These are phyloP conservation scores for Rhea americana DNA, from an alignment of 2,113 vertebrate genomes.

Conservation along the genomic window DNA sequence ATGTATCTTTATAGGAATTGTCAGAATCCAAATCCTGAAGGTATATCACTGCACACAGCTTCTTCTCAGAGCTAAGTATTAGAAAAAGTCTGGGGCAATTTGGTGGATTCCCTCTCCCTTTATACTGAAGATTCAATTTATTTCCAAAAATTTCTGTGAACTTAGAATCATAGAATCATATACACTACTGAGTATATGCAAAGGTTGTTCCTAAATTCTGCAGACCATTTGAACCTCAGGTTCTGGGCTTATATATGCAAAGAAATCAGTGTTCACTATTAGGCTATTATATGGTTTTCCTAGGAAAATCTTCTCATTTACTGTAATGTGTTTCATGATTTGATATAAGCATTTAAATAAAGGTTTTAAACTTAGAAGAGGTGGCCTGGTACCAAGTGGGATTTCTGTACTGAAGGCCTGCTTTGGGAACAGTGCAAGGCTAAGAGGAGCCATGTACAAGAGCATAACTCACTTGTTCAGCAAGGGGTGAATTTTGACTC, in stretches of 20 bases:
- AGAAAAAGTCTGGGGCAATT: background rate
- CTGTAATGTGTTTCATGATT: background rate
- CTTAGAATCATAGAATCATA: too few species aligned
- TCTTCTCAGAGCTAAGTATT: background rate
- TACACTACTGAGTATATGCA: background rate
- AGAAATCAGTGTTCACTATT: background rate
- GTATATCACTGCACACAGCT: background rate
- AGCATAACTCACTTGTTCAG: background rate
- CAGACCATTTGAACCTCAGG: background rate
- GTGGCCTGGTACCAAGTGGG: background rate
- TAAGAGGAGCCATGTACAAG: rapidly evolving
- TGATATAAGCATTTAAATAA: background rate
- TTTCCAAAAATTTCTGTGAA: background rate
- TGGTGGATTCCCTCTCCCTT: background rate
- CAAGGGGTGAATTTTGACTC: background rate
- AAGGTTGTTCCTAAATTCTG: background rate
- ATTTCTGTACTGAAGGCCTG: background rate
- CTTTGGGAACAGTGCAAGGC: background rate
- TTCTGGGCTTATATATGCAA: background rate
- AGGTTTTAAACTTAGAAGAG: background rate
- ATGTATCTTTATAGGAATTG: background rate
- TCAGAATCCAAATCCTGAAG: background rate
- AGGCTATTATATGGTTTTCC: background rate
- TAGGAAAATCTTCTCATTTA: background rate
- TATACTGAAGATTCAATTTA: background rate